Evolutionary conservation across 64 coral and sea anemone genomes (phyloP), one percentile per base, ranked within the genome.

Genomic region (Actinia tenebrosa): DNA sequence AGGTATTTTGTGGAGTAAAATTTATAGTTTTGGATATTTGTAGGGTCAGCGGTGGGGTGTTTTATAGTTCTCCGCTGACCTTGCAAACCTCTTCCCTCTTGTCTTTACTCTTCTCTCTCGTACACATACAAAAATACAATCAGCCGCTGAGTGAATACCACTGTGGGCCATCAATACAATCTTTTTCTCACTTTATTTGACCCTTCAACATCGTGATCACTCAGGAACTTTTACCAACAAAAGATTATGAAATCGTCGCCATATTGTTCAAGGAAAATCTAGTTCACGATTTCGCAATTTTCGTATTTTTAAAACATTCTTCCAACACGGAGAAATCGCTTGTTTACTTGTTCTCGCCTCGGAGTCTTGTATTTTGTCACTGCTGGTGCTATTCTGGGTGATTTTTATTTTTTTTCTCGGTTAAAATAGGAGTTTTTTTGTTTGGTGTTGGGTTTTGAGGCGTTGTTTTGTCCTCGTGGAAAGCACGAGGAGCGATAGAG

Each of bases 21-120:
- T 30, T 37, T 10, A 8, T 50, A 15, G 79, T 81, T 47, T 79
- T 81, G 6, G 79, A 19, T 45, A 15, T 17, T 47, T 20, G 79
- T 16, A 53, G 22, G 79, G 79, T 81, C 79, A 81, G 79, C 79
- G 79, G 79, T 81, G 79, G 50, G 19, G 79, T 81, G 69, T 66
- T 66, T 81, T 81, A 53, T 47, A n/a, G 79, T 45, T 81, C 79
- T 81, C 79, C 79, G 79, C 79, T 81, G 79, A 81, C 79, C 79
- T 53, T 53, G 79, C 79, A 81, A 81, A 53, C 79, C 3, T 81
- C 46, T 81, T 81, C 46, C 79, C 22, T 81, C 9, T 45, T 5
- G 7, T 66, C 63, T 61, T 79, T 43, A 13, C 77, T 43, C 79
- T 81, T 37, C 44, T 81, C 46, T 3, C 10, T 14, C 56, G 53